Percentiles rank a stretch among this genome's conserved stretches.
Evolutionary conservation across 2,113 vertebrate genomes (phyloP).

Genomic region (Zingel zingel): DNA sequence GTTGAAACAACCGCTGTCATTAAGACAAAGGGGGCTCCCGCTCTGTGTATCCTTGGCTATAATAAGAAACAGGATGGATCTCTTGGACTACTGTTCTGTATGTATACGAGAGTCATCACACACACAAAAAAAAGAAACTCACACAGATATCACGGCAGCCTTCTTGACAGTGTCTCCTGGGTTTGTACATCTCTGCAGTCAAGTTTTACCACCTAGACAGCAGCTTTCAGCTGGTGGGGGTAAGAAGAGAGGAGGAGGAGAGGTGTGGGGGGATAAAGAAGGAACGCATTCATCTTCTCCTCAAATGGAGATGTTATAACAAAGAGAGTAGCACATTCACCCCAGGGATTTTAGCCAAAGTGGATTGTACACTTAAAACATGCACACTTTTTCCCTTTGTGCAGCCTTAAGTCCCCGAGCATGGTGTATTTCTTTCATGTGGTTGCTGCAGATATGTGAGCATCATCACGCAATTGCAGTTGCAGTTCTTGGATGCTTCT

Average conservation of each 20-base stretch:
- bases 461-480: slow-evolving; percentile 6
- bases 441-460: neutral
- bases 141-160: slow-evolving; percentile 9
- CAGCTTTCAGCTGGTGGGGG: slow-evolving; percentile 31
- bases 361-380: slow-evolving; percentile 29
- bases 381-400: neutral
- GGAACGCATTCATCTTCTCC: slow-evolving; percentile 65
- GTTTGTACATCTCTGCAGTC: slow-evolving; percentile 20
- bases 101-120: slow-evolving; percentile 27
- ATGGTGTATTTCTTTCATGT: neutral
- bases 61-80: slow-evolving; percentile 59
- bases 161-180: slow-evolving; percentile 25
- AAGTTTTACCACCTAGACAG: slow-evolving; percentile 64
- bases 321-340: slow-evolving; percentile 55
- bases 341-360: slow-evolving; percentile 55
- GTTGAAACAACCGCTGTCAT: slow-evolving; percentile 53
- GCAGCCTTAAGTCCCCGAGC: neutral
- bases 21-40: slow-evolving; percentile 51
- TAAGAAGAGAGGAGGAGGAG: neutral
- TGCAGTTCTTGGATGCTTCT: slow-evolving; percentile 33
- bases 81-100: slow-evolving; percentile 42
- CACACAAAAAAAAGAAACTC: neutral
- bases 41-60: slow-evolving; percentile 37
- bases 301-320: slow-evolving; percentile 71
- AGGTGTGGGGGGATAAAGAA: slow-evolving; percentile 17